Percentiles rank a stretch among this genome's conserved stretches.
Conservation (phyloP, 2,113 vertebrate species). For the Spilogale gracilis region DNA sequence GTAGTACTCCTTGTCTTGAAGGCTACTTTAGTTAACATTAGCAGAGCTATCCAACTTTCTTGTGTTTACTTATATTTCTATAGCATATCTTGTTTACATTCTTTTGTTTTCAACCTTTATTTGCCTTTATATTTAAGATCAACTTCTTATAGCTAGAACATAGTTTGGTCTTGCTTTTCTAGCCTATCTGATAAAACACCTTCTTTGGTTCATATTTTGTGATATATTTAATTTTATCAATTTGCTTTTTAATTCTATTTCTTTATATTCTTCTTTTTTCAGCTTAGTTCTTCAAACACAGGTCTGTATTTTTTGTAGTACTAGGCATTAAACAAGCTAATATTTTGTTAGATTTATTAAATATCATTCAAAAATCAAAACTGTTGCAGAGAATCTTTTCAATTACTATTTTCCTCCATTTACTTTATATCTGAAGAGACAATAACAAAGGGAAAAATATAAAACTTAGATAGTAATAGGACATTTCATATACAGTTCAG, state of each 20-base stretch:
- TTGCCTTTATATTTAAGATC: neutral
- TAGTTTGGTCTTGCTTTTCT: neutral
- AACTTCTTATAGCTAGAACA: neutral
- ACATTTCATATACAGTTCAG: neutral
- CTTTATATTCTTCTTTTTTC: neutral
- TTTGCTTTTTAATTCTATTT: neutral
- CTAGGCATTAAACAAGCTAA: neutral
- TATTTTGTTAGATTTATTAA: neutral
- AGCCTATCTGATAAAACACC: neutral
- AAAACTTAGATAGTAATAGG: neutral
- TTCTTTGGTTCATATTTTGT: neutral
- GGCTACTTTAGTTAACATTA: neutral
- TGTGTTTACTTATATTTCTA: neutral
- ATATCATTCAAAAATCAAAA: neutral
- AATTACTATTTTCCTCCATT: neutral
- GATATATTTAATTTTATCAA: neutral
- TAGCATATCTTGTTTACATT: neutral
- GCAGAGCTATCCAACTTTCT: neutral
- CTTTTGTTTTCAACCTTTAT: neutral
- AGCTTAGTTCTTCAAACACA: neutral
- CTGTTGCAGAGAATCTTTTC: neutral
- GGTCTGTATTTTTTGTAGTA: neutral
- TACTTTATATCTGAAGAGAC: neutral
- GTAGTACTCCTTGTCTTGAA: neutral
- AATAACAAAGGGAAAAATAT: neutral